These are phyloP conservation scores for Tragelaphus imberbis DNA, from an alignment of 2,113 vertebrate species.

Conservation along the genomic window DNA sequence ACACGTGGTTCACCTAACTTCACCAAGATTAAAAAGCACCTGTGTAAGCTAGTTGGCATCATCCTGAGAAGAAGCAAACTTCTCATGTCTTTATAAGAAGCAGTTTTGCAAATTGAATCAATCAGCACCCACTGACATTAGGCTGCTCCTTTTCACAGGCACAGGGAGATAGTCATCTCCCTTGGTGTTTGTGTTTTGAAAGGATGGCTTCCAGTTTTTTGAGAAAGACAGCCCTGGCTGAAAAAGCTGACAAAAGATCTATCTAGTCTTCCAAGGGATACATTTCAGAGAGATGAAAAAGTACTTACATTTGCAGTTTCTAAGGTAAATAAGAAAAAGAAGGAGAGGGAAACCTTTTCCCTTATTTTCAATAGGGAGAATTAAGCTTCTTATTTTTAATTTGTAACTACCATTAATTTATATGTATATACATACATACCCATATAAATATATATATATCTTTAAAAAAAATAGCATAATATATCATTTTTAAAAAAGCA, in stretches of 20 bases:
- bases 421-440: background rate
- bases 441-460: background rate
- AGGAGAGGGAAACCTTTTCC: background rate
- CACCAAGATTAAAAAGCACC: background rate
- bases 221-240: background rate
- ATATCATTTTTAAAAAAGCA: background rate
- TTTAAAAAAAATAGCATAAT: background rate
- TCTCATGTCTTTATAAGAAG: background rate
- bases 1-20: background rate
- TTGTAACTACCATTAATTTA: background rate
- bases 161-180: background rate
- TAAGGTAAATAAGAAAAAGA: background rate
- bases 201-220: background rate
- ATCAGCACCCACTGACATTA: background rate
- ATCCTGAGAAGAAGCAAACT: background rate
- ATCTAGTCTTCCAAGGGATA: background rate
- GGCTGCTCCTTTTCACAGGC: background rate
- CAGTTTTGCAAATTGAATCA: background rate
- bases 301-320: background rate
- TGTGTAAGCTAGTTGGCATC: background rate
- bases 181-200: background rate
- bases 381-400: slow-evolving; percentile 14
- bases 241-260: background rate
- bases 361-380: background rate
- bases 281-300: background rate